Conservation (phyloP, 2,797 vertebrate genomes). For the Sphaeramia orbicularis region DNA sequence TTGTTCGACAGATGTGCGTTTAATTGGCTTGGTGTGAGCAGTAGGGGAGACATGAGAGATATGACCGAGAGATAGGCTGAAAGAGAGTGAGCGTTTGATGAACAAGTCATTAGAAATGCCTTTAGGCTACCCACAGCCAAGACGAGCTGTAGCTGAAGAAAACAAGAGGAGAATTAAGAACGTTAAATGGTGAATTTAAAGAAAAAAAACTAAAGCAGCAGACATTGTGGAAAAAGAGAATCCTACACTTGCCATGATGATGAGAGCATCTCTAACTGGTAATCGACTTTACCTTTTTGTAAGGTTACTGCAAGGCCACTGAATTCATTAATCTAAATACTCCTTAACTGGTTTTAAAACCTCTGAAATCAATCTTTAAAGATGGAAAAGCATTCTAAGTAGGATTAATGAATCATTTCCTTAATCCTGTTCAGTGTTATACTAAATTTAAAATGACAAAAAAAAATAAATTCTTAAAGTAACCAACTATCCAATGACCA, state of each 20-base stretch:
- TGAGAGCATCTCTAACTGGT: background rate
- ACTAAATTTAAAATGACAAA: no score
- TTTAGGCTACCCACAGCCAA: constrained; percentile 30
- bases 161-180: constrained; percentile 10
- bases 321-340: no score
- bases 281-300: background rate
- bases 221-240: background rate
- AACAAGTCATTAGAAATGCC: constrained; percentile 53
- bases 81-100: constrained; percentile 31
- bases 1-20: constrained; percentile 76
- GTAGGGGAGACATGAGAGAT: constrained; percentile 44
- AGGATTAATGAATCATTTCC: no score
- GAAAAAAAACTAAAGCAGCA: constrained; percentile 8
- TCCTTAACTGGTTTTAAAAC: no score
- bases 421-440: no score
- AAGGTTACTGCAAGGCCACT: no score
- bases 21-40: constrained; percentile 77
- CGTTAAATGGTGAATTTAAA: background rate
- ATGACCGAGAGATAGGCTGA: constrained; percentile 25
- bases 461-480: no score
- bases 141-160: constrained; percentile 19
- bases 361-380: no score
- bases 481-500: no score
- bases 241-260: background rate
- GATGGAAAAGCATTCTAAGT: no score